Conservation (phyloP, 2,888 invertebrate species). For the Papilio gigon region DNA sequence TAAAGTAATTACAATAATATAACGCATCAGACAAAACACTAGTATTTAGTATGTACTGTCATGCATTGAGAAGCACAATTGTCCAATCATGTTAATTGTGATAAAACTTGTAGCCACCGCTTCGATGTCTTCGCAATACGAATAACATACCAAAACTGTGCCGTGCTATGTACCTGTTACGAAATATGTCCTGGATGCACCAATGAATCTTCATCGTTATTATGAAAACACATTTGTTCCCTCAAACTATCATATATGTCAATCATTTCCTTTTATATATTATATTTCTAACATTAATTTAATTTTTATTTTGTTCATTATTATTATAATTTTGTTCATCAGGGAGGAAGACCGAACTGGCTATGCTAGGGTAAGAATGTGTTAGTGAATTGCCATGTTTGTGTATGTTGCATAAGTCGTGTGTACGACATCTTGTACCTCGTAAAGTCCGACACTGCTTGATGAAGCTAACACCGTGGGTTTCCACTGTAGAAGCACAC, state of each 20-base stretch:
- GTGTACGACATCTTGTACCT: constrained; percentile 46
- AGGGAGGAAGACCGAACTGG: constrained; percentile 83
- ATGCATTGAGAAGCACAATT: constrained; percentile 60
- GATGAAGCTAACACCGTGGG: constrained; percentile 52
- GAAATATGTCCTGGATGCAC: constrained; percentile 76
- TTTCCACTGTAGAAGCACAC: not conserved
- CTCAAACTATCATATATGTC: constrained; percentile 1
- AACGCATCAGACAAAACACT: constrained; percentile 56
- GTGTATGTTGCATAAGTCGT: constrained; percentile 66
- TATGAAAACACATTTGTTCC: not conserved
- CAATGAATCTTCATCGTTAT: constrained; percentile 49
- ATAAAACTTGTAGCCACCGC: constrained; percentile 46
- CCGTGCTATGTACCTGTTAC: constrained; percentile 30
- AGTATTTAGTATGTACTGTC: constrained; percentile 55
- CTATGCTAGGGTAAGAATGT: constrained; percentile 82
- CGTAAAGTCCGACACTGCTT: constrained; percentile 52
- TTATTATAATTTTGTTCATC: constrained; percentile 79
- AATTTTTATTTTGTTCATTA: constrained; percentile 51
- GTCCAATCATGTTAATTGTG: constrained; percentile 1
- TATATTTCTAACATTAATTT: constrained; percentile 47
- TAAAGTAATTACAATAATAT: constrained; percentile 65
- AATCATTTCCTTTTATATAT: constrained; percentile 42
- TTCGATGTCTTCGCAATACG: constrained; percentile 25
- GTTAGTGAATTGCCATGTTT: constrained; percentile 76
- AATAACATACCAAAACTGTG: constrained; percentile 37